phyloP scores from a whole-genome alignment of 2,888 invertebrate species.

The Heliconius erato region DNA sequence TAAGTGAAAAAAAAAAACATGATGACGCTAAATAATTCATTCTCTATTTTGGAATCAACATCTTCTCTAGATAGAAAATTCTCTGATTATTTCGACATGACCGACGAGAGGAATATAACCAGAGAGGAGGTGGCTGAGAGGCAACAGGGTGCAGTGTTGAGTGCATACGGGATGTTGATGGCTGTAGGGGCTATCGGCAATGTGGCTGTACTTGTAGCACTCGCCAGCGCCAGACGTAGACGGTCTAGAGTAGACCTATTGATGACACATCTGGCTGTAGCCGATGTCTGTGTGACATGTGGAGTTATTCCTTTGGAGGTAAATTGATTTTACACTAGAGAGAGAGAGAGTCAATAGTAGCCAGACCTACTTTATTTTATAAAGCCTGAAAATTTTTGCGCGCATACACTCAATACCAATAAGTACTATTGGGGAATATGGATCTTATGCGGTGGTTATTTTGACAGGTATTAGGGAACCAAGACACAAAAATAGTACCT shows the following conservation, averaged over 20 bases:
- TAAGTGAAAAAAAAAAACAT: neutral
- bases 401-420: no score
- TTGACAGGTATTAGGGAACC: no score
- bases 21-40: slow-evolving; percentile 14
- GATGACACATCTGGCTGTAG: slow-evolving; percentile 91
- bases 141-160: slow-evolving; percentile 78
- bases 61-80: slow-evolving; percentile 63
- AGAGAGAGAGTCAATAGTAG: no score
- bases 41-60: slow-evolving; percentile 25
- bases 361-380: no score
- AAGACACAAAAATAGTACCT: no score
- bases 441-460: no score
- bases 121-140: slow-evolving; percentile 54
- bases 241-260: slow-evolving; percentile 91
- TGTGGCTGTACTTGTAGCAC: slow-evolving; percentile 88
- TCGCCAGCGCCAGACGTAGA: slow-evolving; percentile 87
- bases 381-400: no score
- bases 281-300: slow-evolving; percentile 93
- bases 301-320: slow-evolving; percentile 91
- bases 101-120: slow-evolving; percentile 46
- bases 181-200: slow-evolving; percentile 90
- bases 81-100: slow-evolving; percentile 74
- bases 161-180: slow-evolving; percentile 88
- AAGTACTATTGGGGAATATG: no score
- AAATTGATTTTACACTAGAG: slow-evolving; percentile 53